Conservation (phyloP, 2,113 vertebrate genomes). For the Platichthys stellatus region DNA sequence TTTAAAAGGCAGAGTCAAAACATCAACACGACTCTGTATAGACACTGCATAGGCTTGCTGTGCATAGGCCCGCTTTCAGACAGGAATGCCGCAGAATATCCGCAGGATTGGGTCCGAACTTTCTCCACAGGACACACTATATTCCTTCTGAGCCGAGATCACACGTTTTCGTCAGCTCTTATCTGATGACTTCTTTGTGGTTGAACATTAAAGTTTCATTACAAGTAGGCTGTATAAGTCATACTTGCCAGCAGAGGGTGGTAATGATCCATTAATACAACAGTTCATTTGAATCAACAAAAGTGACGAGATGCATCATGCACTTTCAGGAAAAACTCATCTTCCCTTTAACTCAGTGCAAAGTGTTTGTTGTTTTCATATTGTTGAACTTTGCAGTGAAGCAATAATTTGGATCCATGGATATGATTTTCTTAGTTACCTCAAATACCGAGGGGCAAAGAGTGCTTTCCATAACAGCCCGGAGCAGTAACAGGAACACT, state of each 20-base stretch:
- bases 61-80: too few species aligned
- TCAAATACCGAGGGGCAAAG: slow-evolving; percentile 19
- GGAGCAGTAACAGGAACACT: slow-evolving; percentile 49
- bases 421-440: slow-evolving; percentile 38
- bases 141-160: too few species aligned
- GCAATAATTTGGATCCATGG: slow-evolving; percentile 45
- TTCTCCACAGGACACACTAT: too few species aligned
- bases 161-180: too few species aligned
- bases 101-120: too few species aligned
- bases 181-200: too few species aligned
- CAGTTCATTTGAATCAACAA: background rate
- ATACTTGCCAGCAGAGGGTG: slow-evolving; percentile 58
- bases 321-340: background rate
- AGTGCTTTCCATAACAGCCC: slow-evolving; percentile 51
- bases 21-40: too few species aligned
- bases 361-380: slow-evolving; percentile 19
- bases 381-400: slow-evolving; percentile 21
- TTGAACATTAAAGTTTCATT: background rate
- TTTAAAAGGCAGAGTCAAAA: slow-evolving; percentile 10
- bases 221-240: background rate
- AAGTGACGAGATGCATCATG: background rate
- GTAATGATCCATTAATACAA: slow-evolving; percentile 32
- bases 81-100: too few species aligned
- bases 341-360: too few species aligned
- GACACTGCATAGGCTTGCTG: too few species aligned